Conservation (phyloP, 1,140 invertebrate genomes). For the Battus philenor region DNA sequence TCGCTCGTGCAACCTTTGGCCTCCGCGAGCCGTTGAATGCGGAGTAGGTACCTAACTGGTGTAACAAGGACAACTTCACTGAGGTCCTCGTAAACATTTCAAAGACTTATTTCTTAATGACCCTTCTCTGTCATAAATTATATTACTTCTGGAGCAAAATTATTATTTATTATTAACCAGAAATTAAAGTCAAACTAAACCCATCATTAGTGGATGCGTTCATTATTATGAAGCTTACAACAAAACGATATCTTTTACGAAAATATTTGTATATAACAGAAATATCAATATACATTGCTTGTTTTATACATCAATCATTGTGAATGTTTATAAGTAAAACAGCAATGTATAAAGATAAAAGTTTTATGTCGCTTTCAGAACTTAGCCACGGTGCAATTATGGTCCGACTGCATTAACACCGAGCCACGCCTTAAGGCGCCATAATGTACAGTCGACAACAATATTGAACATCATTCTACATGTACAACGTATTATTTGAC, state of each 20-base stretch:
- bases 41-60: no score
- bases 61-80: no score
- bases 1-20: no score
- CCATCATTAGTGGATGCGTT: slow-evolving; percentile 16
- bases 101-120: slow-evolving; percentile 9
- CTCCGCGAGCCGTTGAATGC: no score
- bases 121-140: slow-evolving; percentile 4
- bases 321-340: neutral
- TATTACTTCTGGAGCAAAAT: slow-evolving; percentile 3
- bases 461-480: neutral
- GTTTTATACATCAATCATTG: neutral
- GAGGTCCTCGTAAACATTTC: slow-evolving; percentile 6
- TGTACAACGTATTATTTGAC: no score
- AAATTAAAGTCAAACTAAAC: slow-evolving; percentile 8
- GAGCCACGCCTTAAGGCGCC: slow-evolving; percentile 14
- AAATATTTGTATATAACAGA: neutral
- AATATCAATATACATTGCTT: neutral
- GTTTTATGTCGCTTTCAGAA: neutral
- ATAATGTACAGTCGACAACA: slow-evolving; percentile 1
- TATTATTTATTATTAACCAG: slow-evolving; percentile 7
- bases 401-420: slow-evolving; percentile 13
- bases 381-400: slow-evolving; percentile 6
- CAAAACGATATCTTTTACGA: neutral
- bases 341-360: slow-evolving; percentile 1
- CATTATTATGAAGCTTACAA: no score